Percentiles rank a stretch among this genome's conserved stretches.
phyloP scores from a whole-genome alignment of 2,888 invertebrate species.

The Flexamia atlantica region DNA sequence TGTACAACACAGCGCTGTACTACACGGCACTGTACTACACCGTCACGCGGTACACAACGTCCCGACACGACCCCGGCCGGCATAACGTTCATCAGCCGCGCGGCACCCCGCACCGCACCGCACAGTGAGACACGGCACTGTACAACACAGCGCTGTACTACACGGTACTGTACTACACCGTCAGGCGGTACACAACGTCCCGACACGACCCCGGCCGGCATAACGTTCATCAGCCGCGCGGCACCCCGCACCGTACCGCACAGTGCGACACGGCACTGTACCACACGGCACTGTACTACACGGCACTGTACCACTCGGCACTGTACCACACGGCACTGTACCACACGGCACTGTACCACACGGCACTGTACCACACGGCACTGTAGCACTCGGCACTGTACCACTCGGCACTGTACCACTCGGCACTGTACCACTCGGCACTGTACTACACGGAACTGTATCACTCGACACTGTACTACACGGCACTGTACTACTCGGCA shows the following conservation, averaged over 20 bases:
- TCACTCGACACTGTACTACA: too few relatives aligned
- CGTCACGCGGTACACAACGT: slow-evolving; percentile 19
- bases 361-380: too few relatives aligned
- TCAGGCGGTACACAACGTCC: slow-evolving; percentile 19
- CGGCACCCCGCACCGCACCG: not conserved
- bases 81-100: slow-evolving; percentile 14
- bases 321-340: too few relatives aligned
- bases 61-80: slow-evolving; percentile 9
- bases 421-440: too few relatives aligned
- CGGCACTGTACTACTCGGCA: too few relatives aligned
- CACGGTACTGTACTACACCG: not conserved
- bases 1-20: too few relatives aligned
- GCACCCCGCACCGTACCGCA: not conserved
- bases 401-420: too few relatives aligned
- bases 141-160: not conserved
- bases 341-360: too few relatives aligned
- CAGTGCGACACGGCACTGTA: too few relatives aligned
- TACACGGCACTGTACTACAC: not conserved
- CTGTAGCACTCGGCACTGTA: too few relatives aligned
- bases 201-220: slow-evolving; percentile 2
- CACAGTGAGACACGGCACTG: too few relatives aligned
- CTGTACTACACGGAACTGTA: too few relatives aligned
- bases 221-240: slow-evolving; percentile 18
- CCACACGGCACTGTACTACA: not conserved
- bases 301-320: not conserved